Conservation (phyloP, 2,113 vertebrate genomes). For the Petroica traversi region DNA sequence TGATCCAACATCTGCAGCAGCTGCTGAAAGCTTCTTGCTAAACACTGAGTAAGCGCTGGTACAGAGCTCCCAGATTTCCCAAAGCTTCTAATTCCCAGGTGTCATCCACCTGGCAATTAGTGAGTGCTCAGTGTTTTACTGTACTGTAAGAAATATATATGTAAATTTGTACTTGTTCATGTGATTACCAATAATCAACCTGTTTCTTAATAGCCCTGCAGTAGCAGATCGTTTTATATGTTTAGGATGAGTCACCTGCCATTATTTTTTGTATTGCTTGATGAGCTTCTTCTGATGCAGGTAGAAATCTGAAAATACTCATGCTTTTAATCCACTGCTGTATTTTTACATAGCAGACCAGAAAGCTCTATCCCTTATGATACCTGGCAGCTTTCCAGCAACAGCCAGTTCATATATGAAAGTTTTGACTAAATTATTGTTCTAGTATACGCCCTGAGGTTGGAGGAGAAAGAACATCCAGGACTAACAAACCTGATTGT, state of each 20-base stretch:
- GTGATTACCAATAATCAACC: not conserved
- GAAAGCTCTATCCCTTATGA: constrained; percentile 50
- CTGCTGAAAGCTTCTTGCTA: constrained; percentile 41
- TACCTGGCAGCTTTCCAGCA: constrained; percentile 58
- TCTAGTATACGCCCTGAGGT: constrained; percentile 73
- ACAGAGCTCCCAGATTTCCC: not conserved
- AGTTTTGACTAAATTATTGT: constrained; percentile 76
- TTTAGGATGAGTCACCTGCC: not conserved
- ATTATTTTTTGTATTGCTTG: not conserved
- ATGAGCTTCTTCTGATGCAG: not conserved
- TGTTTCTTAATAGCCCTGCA: not conserved
- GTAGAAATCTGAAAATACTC: not conserved
- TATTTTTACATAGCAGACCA: constrained; percentile 44
- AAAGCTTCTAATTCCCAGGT: constrained; percentile 35
- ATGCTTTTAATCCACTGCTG: not conserved
- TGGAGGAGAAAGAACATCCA: constrained; percentile 77
- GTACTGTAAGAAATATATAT: not conserved
- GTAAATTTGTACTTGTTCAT: not conserved
- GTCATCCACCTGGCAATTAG: constrained; percentile 53
- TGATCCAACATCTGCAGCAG: constrained; percentile 35
- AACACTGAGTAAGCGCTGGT: not conserved
- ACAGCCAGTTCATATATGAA: constrained; percentile 67
- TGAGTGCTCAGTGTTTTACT: not conserved
- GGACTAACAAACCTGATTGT: constrained; percentile 78
- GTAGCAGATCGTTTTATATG: not conserved